These are phyloP conservation scores for Amblyopsis hoosieri DNA, from an alignment of 2,797 vertebrate species.

Conservation along the genomic window DNA sequence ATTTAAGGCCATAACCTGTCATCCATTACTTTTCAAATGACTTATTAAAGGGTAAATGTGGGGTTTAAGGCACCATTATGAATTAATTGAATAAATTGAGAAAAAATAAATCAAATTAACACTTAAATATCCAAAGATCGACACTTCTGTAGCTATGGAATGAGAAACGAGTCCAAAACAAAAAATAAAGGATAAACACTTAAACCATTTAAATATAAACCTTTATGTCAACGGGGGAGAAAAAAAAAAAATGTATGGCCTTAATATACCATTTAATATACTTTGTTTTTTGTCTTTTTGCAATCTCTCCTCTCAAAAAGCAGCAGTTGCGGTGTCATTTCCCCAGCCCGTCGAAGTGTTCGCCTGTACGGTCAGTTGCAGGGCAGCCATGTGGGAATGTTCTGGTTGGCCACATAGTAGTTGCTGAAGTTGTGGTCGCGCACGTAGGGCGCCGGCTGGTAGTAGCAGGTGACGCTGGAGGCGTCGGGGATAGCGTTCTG, in stretches of 20 bases:
- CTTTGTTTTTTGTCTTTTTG: constrained; percentile 18
- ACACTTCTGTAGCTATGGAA: constrained; percentile 68
- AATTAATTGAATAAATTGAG: constrained; percentile 45
- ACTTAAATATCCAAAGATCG: constrained; percentile 67
- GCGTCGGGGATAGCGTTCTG: constrained; percentile 93
- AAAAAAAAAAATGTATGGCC: constrained; percentile 44
- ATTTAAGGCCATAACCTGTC: constrained; percentile 44
- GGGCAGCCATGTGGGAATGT: constrained; percentile 95
- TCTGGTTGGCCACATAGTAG: constrained; percentile 93
- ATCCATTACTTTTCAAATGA: constrained; percentile 34
- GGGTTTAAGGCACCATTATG: constrained; percentile 71
- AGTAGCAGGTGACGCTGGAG: constrained; percentile 95
- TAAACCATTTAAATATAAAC: constrained; percentile 64
- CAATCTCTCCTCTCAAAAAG: constrained; percentile 45
- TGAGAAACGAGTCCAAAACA: constrained; percentile 54
- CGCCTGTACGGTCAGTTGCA: constrained; percentile 83
- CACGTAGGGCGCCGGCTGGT: constrained; percentile 90
- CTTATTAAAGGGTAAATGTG: constrained; percentile 42
- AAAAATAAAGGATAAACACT: constrained; percentile 56
- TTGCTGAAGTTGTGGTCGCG: constrained; percentile 96
- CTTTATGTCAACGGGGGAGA: constrained; percentile 67
- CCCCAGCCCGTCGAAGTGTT: constrained; percentile 6
- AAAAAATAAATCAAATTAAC: constrained; percentile 53
- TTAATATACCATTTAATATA: constrained; percentile 21
- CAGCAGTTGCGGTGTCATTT: constrained; percentile 15